Conservation (phyloP, 92 coral and sea anemone genomes). For the Porites rus region DNA sequence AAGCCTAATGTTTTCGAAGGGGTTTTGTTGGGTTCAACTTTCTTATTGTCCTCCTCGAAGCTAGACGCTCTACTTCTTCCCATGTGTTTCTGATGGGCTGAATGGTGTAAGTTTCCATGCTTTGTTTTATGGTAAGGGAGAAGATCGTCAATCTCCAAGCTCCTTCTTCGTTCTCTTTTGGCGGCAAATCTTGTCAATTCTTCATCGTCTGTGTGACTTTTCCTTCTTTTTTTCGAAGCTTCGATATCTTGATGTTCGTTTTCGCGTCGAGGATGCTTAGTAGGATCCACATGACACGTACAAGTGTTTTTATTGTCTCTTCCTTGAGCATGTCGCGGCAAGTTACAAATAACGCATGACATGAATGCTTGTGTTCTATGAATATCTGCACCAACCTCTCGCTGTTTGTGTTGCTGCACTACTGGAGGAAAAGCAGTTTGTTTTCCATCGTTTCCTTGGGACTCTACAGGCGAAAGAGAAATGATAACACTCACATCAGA, state of each 20-base stretch:
- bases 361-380: constrained; percentile 88
- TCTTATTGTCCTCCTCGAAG: constrained; percentile 34
- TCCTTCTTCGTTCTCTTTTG: constrained; percentile 22
- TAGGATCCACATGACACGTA: constrained; percentile 69
- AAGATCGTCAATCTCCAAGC: constrained; percentile 22
- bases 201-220: constrained; percentile 3
- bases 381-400: constrained; percentile 60
- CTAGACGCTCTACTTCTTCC: constrained; percentile 46
- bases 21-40: background rate
- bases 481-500: constrained; percentile 59
- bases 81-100: background rate
- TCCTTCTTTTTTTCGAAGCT: constrained; percentile 13
- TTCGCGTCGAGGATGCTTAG: constrained; percentile 58
- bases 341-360: constrained; percentile 81
- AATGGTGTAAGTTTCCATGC: background rate
- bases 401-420: background rate
- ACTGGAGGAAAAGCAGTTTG: constrained; percentile 7
- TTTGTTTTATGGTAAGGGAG: background rate
- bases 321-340: constrained; percentile 77
- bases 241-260: constrained; percentile 37
- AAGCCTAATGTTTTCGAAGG: background rate
- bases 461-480: constrained; percentile 46
- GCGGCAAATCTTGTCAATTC: background rate
- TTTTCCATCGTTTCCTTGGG: constrained; percentile 8
- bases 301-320: constrained; percentile 47